A percentile compares a stretch with the other conserved stretches of the same genome.
Evolutionary conservation across 2,888 invertebrate genomes (phyloP).

Genomic region (Lepidochrysops patricia): DNA sequence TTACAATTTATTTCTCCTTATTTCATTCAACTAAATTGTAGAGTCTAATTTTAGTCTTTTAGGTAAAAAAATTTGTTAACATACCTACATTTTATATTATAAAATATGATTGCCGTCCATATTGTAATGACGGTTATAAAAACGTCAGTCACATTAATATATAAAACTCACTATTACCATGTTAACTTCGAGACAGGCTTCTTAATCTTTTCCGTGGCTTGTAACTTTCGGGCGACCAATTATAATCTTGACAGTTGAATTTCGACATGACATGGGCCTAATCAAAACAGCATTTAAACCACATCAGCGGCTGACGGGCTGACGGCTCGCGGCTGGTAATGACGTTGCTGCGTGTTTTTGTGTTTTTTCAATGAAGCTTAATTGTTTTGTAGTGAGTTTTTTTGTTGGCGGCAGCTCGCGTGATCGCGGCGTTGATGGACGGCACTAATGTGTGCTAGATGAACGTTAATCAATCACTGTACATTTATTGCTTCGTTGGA

Average conservation of each 20-base stretch:
- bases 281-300: conserved; percentile 75
- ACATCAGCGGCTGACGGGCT: conserved; percentile 68
- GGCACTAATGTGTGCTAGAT: conserved; percentile 55
- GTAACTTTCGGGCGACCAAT: conserved; percentile 67
- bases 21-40: neutral
- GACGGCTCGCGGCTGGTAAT: conserved; percentile 73
- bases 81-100: neutral
- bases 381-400: conserved; percentile 54
- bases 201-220: conserved; percentile 45
- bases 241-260: conserved; percentile 75
- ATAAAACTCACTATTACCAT: conserved; percentile 11
- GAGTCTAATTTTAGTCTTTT: neutral
- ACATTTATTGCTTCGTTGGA: conserved; percentile 49
- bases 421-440: conserved; percentile 55
- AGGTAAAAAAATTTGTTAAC: neutral
- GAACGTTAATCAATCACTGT: conserved; percentile 60
- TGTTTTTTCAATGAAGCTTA: conserved; percentile 53
- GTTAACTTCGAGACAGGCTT: conserved; percentile 27
- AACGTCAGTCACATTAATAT: conserved; percentile 24
- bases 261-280: conserved; percentile 76
- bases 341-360: conserved; percentile 45
- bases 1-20: no score
- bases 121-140: conserved; percentile 20
- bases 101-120: neutral
- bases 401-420: conserved; percentile 46